A percentile compares a stretch with the other conserved stretches of the same genome.
phyloP scores from a whole-genome alignment of 2,113 vertebrate genomes.

The Mastomys coucha region DNA sequence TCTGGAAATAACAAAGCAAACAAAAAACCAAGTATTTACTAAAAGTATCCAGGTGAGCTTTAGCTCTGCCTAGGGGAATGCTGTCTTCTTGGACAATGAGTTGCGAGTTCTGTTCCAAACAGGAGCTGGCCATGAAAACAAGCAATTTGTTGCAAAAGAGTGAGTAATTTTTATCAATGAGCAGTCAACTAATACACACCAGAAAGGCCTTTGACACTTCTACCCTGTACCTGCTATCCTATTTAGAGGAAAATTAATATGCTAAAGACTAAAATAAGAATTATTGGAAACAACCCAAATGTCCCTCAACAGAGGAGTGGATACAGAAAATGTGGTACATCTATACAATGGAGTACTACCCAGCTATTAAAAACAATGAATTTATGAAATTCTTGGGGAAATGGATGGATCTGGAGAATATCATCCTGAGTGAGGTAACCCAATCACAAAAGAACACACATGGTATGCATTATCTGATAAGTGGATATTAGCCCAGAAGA shows the following conservation, averaged over 20 bases:
- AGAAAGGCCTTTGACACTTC: background rate
- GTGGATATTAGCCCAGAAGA: no score
- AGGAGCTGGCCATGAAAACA: background rate
- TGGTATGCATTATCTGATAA: no score
- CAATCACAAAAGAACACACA: no score
- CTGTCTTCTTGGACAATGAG: background rate
- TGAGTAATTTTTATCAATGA: background rate
- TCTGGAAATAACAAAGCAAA: conserved; percentile 8
- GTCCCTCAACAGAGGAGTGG: no score
- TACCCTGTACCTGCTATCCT: background rate
- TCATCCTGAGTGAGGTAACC: no score
- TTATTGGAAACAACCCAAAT: no score
- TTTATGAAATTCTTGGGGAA: no score
- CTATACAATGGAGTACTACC: no score
- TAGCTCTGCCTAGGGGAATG: background rate
- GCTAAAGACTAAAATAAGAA: background rate
- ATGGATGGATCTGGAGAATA: no score
- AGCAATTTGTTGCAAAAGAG: background rate
- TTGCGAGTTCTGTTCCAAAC: background rate
- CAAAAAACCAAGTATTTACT: background rate
- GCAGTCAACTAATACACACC: background rate
- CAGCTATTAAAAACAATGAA: no score
- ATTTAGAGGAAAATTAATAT: background rate
- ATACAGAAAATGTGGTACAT: no score
- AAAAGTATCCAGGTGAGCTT: background rate